Conservation (phyloP, 64 coral and sea anemone genomes). For the Porites lutea region DNA sequence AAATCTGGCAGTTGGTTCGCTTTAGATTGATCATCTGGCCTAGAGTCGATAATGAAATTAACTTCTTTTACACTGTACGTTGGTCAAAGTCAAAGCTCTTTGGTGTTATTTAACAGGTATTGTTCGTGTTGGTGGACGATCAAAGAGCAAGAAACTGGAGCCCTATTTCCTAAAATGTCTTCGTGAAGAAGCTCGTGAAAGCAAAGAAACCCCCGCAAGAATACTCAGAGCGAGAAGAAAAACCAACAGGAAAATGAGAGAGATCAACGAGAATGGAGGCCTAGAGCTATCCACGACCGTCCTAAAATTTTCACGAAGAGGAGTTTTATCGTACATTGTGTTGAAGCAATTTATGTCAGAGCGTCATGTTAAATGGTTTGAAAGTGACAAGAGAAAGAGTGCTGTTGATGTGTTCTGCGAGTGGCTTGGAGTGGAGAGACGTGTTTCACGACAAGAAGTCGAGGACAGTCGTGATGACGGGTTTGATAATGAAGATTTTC, state of each 20-base stretch:
- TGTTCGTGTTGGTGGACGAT: conserved; percentile 84
- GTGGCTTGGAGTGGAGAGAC: conserved; percentile 24
- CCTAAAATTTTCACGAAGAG: not conserved
- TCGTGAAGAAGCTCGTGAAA: conserved; percentile 18
- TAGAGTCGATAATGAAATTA: not conserved
- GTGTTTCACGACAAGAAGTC: not conserved
- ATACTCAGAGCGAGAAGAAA: not conserved
- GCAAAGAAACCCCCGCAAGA: not conserved
- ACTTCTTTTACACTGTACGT: not conserved
- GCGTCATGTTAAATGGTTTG: conserved; percentile 5
- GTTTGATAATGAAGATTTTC: conserved; percentile 11
- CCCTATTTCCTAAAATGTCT: conserved; percentile 46
- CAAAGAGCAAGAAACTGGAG: conserved; percentile 47
- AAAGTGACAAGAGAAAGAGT: not conserved
- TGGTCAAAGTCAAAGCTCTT: not conserved
- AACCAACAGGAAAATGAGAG: not conserved
- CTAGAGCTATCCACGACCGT: not conserved
- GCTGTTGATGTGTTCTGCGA: not conserved
- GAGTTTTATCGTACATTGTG: not conserved
- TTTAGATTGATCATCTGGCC: not conserved
- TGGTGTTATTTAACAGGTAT: conserved; percentile 23
- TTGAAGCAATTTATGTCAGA: not conserved
- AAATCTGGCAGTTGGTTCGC: too few relatives aligned
- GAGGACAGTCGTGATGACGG: too few relatives aligned
- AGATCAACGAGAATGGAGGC: not conserved